Conservation (phyloP, 2,113 vertebrate species). For the Bos taurus region DNA sequence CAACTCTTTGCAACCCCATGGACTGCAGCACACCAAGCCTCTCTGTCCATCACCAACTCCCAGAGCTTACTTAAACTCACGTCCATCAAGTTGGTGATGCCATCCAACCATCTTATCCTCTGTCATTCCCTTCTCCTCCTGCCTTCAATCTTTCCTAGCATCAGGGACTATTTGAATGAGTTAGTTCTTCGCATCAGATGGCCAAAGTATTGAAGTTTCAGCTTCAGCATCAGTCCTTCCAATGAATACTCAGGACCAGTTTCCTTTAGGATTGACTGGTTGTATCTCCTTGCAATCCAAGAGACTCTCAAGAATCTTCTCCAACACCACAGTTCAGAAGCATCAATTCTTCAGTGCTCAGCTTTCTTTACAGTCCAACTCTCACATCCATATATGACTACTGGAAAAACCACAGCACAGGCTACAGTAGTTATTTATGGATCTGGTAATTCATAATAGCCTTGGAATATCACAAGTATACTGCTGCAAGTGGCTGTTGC, state of each 20-base stretch:
- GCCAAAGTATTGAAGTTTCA: neutral
- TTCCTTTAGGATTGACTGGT: neutral
- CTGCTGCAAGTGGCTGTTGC: neutral
- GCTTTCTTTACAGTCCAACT: neutral
- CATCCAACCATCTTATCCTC: neutral
- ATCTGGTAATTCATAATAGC: neutral
- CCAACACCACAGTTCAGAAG: neutral
- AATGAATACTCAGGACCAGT: neutral
- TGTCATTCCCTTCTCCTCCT: neutral
- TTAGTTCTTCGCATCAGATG: neutral
- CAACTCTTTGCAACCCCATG: neutral
- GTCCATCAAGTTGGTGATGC: neutral
- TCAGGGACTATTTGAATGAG: neutral
- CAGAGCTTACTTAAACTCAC: neutral
- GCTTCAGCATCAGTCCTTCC: neutral
- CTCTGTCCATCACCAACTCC: neutral
- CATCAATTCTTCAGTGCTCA: neutral
- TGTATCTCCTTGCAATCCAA: neutral
- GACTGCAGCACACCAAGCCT: neutral
- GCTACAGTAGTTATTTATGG: neutral
- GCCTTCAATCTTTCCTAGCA: neutral
- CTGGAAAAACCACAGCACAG: neutral
- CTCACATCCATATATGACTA: neutral
- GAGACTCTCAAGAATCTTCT: neutral
- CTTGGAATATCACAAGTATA: neutral